phyloP scores from a whole-genome alignment of 2,888 invertebrate genomes.

The Hoplodrina blanda region DNA sequence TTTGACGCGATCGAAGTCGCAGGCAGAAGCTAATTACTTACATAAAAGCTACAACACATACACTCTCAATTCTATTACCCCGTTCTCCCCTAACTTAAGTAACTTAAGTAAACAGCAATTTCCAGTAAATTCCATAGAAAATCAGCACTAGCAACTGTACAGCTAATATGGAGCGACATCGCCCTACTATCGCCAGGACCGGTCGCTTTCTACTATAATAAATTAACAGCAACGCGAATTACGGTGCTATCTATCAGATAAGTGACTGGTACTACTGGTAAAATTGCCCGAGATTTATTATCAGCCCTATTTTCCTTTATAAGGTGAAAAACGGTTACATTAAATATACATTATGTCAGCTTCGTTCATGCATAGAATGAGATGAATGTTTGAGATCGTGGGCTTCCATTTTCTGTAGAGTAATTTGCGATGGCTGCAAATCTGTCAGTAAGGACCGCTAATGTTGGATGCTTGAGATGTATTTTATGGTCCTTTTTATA shows the following conservation, averaged over 20 bases:
- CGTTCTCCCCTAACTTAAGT: constrained; percentile 13
- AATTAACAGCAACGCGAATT: constrained; percentile 55
- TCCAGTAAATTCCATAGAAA: constrained; percentile 57
- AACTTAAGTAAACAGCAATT: constrained; percentile 38
- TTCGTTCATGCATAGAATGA: constrained; percentile 34
- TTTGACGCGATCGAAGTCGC: no score
- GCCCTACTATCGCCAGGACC: constrained; percentile 57
- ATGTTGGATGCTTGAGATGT: not conserved
- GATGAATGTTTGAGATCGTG: constrained; percentile 29
- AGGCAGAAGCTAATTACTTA: no score
- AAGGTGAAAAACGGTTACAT: constrained; percentile 46
- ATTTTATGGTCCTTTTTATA: not conserved
- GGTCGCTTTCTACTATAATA: constrained; percentile 72
- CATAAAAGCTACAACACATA: not conserved
- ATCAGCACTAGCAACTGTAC: constrained; percentile 53
- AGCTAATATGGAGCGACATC: constrained; percentile 75
- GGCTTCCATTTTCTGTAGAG: constrained; percentile 18
- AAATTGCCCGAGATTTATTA: constrained; percentile 52
- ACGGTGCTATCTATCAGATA: constrained; percentile 55
- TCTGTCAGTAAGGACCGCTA: not conserved
- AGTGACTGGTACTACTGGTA: constrained; percentile 42
- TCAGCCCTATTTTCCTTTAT: constrained; percentile 41
- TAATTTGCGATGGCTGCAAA: constrained; percentile 22
- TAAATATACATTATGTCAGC: constrained; percentile 34
- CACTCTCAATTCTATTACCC: constrained; percentile 29